Evolutionary conservation across 2,797 vertebrate species (phyloP), one percentile per base, ranked within the genome.

Genomic region (Emydoidea blandingii): DNA sequence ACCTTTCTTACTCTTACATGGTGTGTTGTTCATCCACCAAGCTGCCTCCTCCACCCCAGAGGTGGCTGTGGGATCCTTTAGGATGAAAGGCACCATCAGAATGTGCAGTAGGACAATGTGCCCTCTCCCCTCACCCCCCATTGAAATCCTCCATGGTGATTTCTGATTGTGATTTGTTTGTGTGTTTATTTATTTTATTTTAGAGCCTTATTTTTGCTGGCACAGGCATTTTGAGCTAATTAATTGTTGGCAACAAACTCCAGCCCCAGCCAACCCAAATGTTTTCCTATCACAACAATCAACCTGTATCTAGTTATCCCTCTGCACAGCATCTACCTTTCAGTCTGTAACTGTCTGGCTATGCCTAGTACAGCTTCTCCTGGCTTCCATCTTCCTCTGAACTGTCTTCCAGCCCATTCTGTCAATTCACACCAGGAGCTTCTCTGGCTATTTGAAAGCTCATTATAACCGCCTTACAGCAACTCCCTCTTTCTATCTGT

Each of bases 211-310:
- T 72, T 72, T 72, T 25, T 72, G 21, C 78, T 27, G 21, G 62
- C 57, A 37, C 5, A 44, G 19, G 49, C 9, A 1, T 89, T 89
- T 65, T 27, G 41, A 91, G 72, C 91, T 89, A 89, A 94, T 93
- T 92, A 92, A 84, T 94, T 78, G 10, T 84, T 87, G n/a, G 37
- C 88, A 76, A 87, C 86, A 81, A 82, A 92, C 2, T 41, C 62
- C 86, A 95, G 8, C 44, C 47, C n/a, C 89, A 89, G 47, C 62
- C 54, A 29, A 47, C 76, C 72, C 3, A 89, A 12, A 92, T 94
- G 81, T 95, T 98, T 94, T 87, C 93, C 93, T 92, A 93, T 80
- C 27, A 0, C 90, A 86, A 84, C 56, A 83, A 96, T 95, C 93
- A 92, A 94, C 89, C 89, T 94, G 94, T 78, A 86, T 76, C 90